Percentiles rank a stretch among this genome's conserved stretches.
These are phyloP conservation scores for Dasyurus viverrinus DNA, from an alignment of 2,113 vertebrate species.

Conservation along the genomic window DNA sequence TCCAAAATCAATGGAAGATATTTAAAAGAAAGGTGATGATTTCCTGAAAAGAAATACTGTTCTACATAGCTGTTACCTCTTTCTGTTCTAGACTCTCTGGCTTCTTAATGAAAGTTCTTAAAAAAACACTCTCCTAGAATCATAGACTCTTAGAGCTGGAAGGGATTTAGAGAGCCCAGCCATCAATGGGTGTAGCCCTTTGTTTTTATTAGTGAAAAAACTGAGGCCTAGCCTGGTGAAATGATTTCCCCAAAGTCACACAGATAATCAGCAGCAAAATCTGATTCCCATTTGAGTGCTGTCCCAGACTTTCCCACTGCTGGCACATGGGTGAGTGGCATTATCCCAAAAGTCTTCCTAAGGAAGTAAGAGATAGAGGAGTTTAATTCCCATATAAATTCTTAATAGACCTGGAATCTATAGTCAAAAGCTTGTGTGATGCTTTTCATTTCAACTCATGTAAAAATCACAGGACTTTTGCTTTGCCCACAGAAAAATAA, in stretches of 20 bases:
- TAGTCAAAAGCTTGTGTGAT: not conserved
- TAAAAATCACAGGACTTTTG: not conserved
- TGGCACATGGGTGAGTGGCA: not conserved
- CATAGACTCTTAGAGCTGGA: not conserved
- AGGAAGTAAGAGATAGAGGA: not conserved
- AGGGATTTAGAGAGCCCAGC: not conserved
- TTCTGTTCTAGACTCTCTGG: slow-evolving; percentile 14
- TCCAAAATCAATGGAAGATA: slow-evolving; percentile 87
- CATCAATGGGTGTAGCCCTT: not conserved
- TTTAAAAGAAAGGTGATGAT: slow-evolving; percentile 83
- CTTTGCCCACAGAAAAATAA: not conserved
- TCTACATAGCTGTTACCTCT: not conserved
- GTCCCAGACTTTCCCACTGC: not conserved
- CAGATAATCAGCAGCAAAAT: not conserved
- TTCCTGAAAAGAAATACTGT: fast-evolving
- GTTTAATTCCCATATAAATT: not conserved
- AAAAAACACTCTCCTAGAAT: not conserved
- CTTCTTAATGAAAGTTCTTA: not conserved
- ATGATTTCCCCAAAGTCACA: not conserved
- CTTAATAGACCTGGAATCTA: not conserved
- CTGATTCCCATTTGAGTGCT: not conserved
- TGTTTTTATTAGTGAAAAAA: not conserved
- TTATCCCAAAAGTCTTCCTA: not conserved
- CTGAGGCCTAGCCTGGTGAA: not conserved
- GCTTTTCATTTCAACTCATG: not conserved